Conservation (phyloP, 1,140 invertebrate genomes). For the Holcopasites calliopsidis region DNA sequence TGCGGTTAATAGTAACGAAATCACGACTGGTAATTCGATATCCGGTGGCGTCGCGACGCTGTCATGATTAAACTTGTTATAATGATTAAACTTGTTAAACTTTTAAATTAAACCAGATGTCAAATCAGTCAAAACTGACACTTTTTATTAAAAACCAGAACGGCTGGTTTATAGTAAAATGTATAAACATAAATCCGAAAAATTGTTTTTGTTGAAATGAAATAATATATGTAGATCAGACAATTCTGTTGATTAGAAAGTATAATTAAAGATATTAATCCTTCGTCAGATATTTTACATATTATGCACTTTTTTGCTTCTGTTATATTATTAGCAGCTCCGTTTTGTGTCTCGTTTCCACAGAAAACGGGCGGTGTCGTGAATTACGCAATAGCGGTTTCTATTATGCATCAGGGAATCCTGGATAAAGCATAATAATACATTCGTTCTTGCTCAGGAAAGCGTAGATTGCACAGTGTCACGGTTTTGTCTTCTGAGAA, state of each 20-base stretch:
- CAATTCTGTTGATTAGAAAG: no score
- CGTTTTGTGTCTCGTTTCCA: no score
- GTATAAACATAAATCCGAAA: background rate
- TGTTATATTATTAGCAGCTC: no score
- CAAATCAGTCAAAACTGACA: background rate
- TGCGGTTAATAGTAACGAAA: background rate
- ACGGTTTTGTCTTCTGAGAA: background rate
- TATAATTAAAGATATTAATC: no score
- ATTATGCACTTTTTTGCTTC: background rate
- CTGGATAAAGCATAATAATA: background rate
- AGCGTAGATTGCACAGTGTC: background rate
- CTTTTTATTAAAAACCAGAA: no score
- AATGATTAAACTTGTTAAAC: background rate
- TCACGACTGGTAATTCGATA: background rate
- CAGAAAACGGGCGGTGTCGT: background rate
- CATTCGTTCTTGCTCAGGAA: background rate
- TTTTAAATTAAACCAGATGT: background rate
- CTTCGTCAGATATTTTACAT: no score
- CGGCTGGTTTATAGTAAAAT: background rate
- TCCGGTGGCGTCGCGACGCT: background rate
- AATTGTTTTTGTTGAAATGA: no score
- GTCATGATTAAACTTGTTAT: background rate
- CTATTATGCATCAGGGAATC: background rate
- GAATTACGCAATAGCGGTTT: background rate
- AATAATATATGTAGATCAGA: no score